These are phyloP conservation scores for Plemyria rubiginata DNA, from an alignment of 2,888 invertebrate species.

Conservation along the genomic window DNA sequence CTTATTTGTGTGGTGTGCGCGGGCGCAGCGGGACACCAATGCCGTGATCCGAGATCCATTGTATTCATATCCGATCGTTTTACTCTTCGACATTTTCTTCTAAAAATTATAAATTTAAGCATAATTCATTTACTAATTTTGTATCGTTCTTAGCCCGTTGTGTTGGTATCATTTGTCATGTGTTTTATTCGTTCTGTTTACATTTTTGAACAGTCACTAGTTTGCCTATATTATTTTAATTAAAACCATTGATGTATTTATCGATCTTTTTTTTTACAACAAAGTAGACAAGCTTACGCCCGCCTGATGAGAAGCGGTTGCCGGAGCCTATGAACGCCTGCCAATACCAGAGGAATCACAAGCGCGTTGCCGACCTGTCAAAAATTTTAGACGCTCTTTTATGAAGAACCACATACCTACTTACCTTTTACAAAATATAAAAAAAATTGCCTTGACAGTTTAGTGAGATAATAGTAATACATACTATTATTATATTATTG, in stretches of 20 bases:
- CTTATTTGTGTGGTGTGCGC: conserved; percentile 69
- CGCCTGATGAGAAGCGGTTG: too few species aligned
- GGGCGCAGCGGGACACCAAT: conserved; percentile 70
- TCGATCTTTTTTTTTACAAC: background rate
- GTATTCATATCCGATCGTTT: conserved; percentile 74
- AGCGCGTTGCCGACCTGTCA: too few species aligned
- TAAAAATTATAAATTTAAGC: conserved; percentile 77
- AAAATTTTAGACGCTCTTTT: too few species aligned
- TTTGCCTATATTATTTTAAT: conserved; percentile 13
- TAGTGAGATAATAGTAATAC: too few species aligned
- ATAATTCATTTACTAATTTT: conserved; percentile 50
- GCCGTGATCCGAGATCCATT: conserved; percentile 67
- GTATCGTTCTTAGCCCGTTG: conserved; percentile 36
- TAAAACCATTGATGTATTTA: conserved; percentile 6
- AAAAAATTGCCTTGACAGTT: too few species aligned
- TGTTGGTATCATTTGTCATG: conserved; percentile 38
- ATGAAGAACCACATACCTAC: too few species aligned
- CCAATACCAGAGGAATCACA: too few species aligned
- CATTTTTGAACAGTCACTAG: conserved; percentile 7
- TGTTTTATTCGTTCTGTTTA: conserved; percentile 34
- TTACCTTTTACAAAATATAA: too few species aligned
- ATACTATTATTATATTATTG: too few species aligned
- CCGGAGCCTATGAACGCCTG: too few species aligned
- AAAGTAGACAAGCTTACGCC: too few species aligned
- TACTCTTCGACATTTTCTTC: conserved; percentile 74